These are phyloP conservation scores for Drosophila mauritiana DNA, from an alignment of 1,140 invertebrate species.

Conservation along the genomic window DNA sequence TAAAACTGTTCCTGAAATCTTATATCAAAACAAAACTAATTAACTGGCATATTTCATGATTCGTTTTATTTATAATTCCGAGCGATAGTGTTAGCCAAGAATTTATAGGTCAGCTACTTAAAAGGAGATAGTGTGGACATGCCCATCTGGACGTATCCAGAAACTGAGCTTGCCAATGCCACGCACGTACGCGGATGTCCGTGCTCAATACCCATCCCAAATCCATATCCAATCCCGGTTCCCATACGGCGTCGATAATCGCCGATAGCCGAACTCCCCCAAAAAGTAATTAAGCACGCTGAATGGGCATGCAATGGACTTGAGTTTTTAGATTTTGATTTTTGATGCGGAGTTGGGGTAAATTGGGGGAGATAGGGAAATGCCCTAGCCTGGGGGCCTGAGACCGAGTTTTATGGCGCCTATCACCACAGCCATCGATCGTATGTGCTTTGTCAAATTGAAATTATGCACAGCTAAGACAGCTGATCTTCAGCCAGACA, in stretches of 20 bases:
- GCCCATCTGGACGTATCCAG: constrained; percentile 20
- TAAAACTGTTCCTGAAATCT: too few species aligned
- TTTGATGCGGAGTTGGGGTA: neutral
- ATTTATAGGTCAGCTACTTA: constrained; percentile 67
- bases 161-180: constrained; percentile 49
- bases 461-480: constrained; percentile 79
- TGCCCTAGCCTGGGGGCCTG: constrained; percentile 52
- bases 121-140: constrained; percentile 20
- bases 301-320: constrained; percentile 32
- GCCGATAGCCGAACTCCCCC: constrained; percentile 35
- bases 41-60: too few species aligned
- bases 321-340: neutral
- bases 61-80: neutral
- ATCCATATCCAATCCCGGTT: constrained; percentile 51
- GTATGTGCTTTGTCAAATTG: constrained; percentile 80
- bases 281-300: constrained; percentile 64
- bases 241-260: constrained; percentile 50
- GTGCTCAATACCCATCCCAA: constrained; percentile 70
- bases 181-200: constrained; percentile 77
- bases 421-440: constrained; percentile 72
- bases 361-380: constrained; percentile 20
- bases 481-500: constrained; percentile 68
- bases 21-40: too few species aligned
- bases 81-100: constrained; percentile 12
- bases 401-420: constrained; percentile 44